A percentile compares a stretch with the other conserved stretches of the same genome.
phyloP scores from a whole-genome alignment of 2,888 invertebrate species.

The Epirrita christyi region DNA sequence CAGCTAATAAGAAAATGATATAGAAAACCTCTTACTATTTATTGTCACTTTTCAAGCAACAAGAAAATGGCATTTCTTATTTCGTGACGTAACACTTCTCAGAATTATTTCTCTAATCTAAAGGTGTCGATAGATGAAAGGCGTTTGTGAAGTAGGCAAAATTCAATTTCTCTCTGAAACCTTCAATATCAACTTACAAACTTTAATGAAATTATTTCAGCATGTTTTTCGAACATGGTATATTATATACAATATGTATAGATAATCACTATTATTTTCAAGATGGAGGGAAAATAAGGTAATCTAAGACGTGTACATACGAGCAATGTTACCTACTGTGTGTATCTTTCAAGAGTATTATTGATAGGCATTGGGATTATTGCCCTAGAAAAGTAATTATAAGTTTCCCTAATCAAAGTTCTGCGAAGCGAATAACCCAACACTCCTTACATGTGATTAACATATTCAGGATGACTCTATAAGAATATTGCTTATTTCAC shows the following conservation, averaged over 20 bases:
- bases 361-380: neutral
- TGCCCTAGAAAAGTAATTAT: neutral
- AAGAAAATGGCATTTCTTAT: slow-evolving; percentile 14
- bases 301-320: neutral
- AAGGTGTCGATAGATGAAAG: slow-evolving; percentile 37
- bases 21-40: neutral
- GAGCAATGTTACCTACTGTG: neutral
- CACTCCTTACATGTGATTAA: neutral
- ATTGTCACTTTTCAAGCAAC: slow-evolving; percentile 12
- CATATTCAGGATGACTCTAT: neutral
- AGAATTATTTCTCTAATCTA: slow-evolving; percentile 32
- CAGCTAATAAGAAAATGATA: slow-evolving; percentile 14
- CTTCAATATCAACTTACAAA: slow-evolving; percentile 34
- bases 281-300: neutral
- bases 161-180: slow-evolving; percentile 30
- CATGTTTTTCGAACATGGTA: slow-evolving; percentile 11
- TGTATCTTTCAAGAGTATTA: neutral
- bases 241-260: no score
- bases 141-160: slow-evolving; percentile 31
- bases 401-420: neutral
- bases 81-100: slow-evolving; percentile 21
- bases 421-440: neutral
- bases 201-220: slow-evolving; percentile 28
- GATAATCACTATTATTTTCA: neutral
- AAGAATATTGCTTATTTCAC: neutral